These are phyloP conservation scores for Laupala kohalensis DNA, from an alignment of 1,140 invertebrate genomes.

Conservation along the genomic window DNA sequence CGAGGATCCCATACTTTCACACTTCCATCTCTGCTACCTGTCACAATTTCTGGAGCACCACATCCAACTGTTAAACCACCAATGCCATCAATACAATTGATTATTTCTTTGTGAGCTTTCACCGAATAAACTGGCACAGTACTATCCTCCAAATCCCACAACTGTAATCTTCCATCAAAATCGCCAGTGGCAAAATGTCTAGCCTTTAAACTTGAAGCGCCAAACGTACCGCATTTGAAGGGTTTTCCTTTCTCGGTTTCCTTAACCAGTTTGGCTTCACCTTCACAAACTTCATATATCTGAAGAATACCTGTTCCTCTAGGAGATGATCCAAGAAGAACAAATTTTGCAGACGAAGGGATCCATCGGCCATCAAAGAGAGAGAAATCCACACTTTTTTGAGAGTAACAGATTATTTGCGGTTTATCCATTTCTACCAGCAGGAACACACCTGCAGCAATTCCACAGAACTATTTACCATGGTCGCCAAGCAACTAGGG, in stretches of 20 bases:
- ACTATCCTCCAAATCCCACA: conserved; percentile 74
- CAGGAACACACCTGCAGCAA: too few relatives aligned
- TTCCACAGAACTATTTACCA: too few relatives aligned
- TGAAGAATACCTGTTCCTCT: conserved; percentile 73
- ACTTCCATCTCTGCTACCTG: conserved; percentile 80
- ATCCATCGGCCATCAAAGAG: conserved; percentile 91
- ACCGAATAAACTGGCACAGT: conserved; percentile 63
- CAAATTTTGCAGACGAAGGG: conserved; percentile 81
- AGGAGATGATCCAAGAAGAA: conserved; percentile 72
- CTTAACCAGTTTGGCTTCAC: conserved; percentile 55
- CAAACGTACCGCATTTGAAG: conserved; percentile 90
- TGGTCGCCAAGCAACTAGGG: too few relatives aligned
- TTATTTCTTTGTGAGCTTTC: conserved; percentile 74
- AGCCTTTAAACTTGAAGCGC: conserved; percentile 63
- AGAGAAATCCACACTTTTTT: conserved; percentile 72
- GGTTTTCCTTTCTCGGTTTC: conserved; percentile 60
- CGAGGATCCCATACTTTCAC: conserved; percentile 94
- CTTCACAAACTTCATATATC: conserved; percentile 68
- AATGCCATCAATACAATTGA: conserved; percentile 86
- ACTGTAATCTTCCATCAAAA: conserved; percentile 73
- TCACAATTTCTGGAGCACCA: conserved; percentile 88
- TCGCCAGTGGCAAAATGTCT: conserved; percentile 80
- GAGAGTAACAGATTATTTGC: conserved; percentile 77
- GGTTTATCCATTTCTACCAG: conserved; percentile 64
- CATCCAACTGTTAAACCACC: conserved; percentile 70